Evolutionary conservation across 2,888 invertebrate genomes (phyloP), one percentile per base, ranked within the genome.

Genomic region (Keiferia lycopersicella): DNA sequence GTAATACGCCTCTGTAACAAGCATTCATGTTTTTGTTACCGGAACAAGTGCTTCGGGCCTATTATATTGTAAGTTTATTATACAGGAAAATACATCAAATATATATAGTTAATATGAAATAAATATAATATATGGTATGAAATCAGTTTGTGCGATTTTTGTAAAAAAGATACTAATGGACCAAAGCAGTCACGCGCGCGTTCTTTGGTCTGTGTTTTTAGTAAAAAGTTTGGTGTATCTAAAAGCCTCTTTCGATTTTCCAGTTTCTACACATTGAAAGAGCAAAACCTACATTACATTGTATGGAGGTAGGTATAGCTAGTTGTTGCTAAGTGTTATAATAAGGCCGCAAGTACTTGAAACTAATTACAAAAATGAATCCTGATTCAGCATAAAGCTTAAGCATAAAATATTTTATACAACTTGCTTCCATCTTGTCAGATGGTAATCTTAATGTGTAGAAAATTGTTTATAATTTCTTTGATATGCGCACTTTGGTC

Each of bases 331-430:
- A 51, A 3, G 16, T 34, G 26, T 26, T n/a, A n/a, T n/a, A n/a
- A 26, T 26, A 26, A 26, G 2, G 26, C 26, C 6, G 26, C 6
- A 6, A 26, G 3, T 34, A 34, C 34, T 53, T 53, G 34, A 26
- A 30, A 34, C 34, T 56, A 30, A 56, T 56, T 56, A 56, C 7
- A 34, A n/a, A n/a, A 34, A 56, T 7, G 34, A 16, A 56, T n/a
- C 8, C 56, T 56, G 56, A 56, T 56, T 56, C 56, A 56, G 56
- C 56, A 56, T 34, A 56, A 56, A 34, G 56, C 56, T 34, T 56
- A 56, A n/a, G 30, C 56, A 56, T 2, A 0, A n/a, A 56, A 56
- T 34, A 12, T 56, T 56, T 26, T 56, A 56, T 56, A 34, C 56
- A 53, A 53, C 26, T 11, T 53, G 26, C 14, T 7, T 53, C 51